Conservation (phyloP, 2,888 invertebrate genomes). For the Lasius fuliginosus region DNA sequence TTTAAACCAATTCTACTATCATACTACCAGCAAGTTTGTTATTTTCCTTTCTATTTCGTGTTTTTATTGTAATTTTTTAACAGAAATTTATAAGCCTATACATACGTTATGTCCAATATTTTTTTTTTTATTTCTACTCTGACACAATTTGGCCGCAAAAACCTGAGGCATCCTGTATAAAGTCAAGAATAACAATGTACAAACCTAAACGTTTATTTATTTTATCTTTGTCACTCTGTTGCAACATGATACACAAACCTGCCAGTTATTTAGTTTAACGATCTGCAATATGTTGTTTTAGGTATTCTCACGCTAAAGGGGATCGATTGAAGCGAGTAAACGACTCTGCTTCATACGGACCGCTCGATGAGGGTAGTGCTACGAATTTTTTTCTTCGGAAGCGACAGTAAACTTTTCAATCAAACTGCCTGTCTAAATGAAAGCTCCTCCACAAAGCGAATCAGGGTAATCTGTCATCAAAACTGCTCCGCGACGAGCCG, state of each 20-base stretch:
- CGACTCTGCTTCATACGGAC: conserved; percentile 19
- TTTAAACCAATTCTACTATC: too few species aligned
- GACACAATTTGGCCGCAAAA: too few species aligned
- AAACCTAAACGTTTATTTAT: neutral
- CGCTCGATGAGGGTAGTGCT: conserved; percentile 62
- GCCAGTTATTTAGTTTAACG: conserved; percentile 6
- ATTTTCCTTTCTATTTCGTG: too few species aligned
- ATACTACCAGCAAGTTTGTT: too few species aligned
- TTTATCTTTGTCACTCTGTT: neutral
- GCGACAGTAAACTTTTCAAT: conserved; percentile 84
- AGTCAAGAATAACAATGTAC: neutral
- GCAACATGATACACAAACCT: conserved; percentile 8
- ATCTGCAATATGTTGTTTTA: neutral
- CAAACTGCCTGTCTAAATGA: conserved; percentile 85
- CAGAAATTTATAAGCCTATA: too few species aligned
- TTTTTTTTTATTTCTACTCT: too few species aligned
- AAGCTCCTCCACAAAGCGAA: conserved; percentile 85
- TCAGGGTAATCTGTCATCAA: conserved; percentile 86
- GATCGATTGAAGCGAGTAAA: conserved; percentile 45
- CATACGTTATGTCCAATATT: too few species aligned
- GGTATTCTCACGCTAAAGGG: conserved; percentile 44
- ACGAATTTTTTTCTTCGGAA: conserved; percentile 74
- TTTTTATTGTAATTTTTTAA: too few species aligned
- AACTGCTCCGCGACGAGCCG: conserved; percentile 80
- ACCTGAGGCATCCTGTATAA: neutral